Conservation (phyloP, 1,140 invertebrate genomes). For the Heliconius eleuchia region DNA sequence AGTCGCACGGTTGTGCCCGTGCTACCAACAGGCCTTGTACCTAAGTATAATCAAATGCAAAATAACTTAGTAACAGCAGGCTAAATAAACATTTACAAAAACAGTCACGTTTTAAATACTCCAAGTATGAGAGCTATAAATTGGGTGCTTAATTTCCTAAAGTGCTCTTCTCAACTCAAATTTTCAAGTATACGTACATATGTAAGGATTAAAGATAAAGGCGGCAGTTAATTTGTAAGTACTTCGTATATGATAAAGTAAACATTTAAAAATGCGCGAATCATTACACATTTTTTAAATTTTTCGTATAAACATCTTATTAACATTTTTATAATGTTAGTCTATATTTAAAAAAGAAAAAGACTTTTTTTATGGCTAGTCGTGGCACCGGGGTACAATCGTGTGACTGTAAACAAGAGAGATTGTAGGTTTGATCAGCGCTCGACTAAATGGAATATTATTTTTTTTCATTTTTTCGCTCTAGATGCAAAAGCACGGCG, state of each 20-base stretch:
- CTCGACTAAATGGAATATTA: background rate
- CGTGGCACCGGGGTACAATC: too few relatives aligned
- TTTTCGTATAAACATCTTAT: background rate
- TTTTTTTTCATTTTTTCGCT: too few relatives aligned
- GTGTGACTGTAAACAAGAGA: background rate
- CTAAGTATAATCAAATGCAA: background rate
- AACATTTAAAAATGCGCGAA: background rate
- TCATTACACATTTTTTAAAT: background rate
- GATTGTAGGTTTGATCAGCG: background rate
- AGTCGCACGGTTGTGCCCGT: too few relatives aligned
- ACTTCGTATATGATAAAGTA: background rate
- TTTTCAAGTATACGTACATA: conserved; percentile 19
- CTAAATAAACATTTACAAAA: conserved; percentile 15
- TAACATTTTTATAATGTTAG: too few relatives aligned
- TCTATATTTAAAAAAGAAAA: too few relatives aligned
- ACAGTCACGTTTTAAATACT: conserved; percentile 15
- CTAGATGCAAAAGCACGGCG: too few relatives aligned
- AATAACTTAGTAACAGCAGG: background rate
- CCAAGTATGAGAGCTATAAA: conserved; percentile 16
- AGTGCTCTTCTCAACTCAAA: conserved; percentile 33
- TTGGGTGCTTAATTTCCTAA: conserved; percentile 26
- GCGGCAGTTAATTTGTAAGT: background rate
- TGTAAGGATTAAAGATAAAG: conserved; percentile 29
- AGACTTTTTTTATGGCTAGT: too few relatives aligned
- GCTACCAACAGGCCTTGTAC: too few relatives aligned